Conservation (phyloP, 2,113 vertebrate species). For the Smithornis capensis region DNA sequence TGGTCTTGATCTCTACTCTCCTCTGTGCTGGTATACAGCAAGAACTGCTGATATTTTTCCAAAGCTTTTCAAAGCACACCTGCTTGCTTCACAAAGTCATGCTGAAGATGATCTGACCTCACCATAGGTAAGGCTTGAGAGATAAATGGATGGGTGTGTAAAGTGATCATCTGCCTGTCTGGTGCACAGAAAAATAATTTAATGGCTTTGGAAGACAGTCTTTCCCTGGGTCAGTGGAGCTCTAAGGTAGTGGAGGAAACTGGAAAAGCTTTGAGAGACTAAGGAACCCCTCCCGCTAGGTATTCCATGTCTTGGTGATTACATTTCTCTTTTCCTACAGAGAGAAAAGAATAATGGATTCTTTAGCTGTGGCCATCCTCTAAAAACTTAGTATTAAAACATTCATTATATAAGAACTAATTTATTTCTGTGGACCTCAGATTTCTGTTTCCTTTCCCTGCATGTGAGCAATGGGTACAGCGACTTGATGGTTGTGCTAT, state of each 20-base stretch:
- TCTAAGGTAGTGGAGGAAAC: neutral
- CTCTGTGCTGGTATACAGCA: neutral
- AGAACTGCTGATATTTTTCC: neutral
- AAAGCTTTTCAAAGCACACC: neutral
- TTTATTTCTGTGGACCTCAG: neutral
- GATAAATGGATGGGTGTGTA: neutral
- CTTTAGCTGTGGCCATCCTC: neutral
- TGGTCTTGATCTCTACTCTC: neutral
- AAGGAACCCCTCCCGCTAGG: neutral
- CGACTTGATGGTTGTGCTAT: neutral
- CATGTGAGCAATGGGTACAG: fast-evolving
- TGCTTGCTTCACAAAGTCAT: neutral
- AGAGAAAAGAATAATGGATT: neutral
- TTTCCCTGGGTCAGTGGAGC: neutral
- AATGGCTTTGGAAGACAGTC: neutral
- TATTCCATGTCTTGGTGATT: neutral
- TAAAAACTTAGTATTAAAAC: neutral
- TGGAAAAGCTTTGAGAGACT: neutral
- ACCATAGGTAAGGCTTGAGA: neutral
- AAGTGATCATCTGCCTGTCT: neutral
- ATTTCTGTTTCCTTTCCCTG: neutral
- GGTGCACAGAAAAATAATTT: neutral
- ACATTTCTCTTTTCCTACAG: neutral
- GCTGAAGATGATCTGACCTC: neutral
- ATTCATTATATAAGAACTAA: neutral